These are phyloP conservation scores for Sardina pilchardus DNA, from an alignment of 2,113 vertebrate genomes.

Conservation along the genomic window DNA sequence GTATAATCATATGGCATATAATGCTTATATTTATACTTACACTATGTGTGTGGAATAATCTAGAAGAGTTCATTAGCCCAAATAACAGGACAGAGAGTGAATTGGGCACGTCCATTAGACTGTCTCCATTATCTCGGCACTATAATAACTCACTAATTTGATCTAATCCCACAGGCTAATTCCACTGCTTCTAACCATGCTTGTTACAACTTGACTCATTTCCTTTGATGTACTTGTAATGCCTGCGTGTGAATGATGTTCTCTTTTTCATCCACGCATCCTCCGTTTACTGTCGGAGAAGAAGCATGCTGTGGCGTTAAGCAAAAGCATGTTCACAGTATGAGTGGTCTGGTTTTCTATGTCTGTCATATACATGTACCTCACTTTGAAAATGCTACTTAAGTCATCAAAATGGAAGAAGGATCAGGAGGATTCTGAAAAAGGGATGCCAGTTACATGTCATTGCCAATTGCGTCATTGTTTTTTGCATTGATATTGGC, in stretches of 20 bases:
- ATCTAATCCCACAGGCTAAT: conserved; percentile 17
- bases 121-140: neutral
- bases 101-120: neutral
- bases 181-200: neutral
- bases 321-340: neutral
- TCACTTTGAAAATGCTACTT: neutral
- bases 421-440: neutral
- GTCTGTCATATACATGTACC: too few species aligned
- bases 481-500: neutral
- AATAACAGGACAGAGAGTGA: neutral
- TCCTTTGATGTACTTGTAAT: neutral
- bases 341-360: neutral
- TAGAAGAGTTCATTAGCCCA: neutral
- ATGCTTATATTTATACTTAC: too few species aligned
- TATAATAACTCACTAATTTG: neutral
- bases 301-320: neutral
- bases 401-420: neutral
- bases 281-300: neutral
- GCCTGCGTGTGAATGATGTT: neutral
- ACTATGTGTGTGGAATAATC: neutral
- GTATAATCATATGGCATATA: neutral
- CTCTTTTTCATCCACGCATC: neutral
- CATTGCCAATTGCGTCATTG: too few species aligned
- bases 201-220: conserved; percentile 20
- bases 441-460: neutral